Percentiles rank a stretch among this genome's conserved stretches.
phyloP scores from a whole-genome alignment of 1,140 invertebrate species.

The Neodiprion fabricii region DNA sequence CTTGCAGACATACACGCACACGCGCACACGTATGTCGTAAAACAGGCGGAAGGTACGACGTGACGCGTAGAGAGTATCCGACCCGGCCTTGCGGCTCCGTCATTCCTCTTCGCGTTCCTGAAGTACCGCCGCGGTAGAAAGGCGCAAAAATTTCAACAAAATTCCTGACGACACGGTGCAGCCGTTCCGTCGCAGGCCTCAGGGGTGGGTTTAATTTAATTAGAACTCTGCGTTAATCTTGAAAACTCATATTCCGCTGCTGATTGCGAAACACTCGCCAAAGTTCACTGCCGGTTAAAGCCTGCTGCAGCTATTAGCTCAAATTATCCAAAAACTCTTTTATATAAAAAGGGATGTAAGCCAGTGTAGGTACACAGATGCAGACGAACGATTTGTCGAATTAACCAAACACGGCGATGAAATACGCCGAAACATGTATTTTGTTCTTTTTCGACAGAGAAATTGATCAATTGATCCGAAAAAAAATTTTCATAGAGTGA shows the following conservation, averaged over 20 bases:
- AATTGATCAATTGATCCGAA: no score
- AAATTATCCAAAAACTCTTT: background rate
- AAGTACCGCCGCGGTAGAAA: background rate
- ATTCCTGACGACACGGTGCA: background rate
- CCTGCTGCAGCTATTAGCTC: background rate
- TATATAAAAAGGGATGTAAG: no score
- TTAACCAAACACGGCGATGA: no score
- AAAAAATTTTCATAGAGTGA: no score
- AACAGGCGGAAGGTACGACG: no score
- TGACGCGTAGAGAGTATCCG: background rate
- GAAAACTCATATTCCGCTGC: background rate
- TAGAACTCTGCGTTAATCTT: constrained; percentile 2
- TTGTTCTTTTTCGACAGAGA: no score
- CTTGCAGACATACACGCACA: no score
- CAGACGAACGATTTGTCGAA: no score
- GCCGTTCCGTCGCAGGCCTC: background rate
- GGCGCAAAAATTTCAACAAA: background rate
- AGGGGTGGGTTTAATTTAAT: background rate
- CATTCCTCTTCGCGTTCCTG: background rate
- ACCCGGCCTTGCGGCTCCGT: background rate
- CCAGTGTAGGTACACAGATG: no score
- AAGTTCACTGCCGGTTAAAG: background rate
- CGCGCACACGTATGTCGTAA: no score
- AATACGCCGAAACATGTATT: no score
- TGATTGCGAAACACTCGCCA: background rate